These are phyloP conservation scores for Psilopogon haemacephalus DNA, from an alignment of 2,113 vertebrate genomes.

Conservation along the genomic window DNA sequence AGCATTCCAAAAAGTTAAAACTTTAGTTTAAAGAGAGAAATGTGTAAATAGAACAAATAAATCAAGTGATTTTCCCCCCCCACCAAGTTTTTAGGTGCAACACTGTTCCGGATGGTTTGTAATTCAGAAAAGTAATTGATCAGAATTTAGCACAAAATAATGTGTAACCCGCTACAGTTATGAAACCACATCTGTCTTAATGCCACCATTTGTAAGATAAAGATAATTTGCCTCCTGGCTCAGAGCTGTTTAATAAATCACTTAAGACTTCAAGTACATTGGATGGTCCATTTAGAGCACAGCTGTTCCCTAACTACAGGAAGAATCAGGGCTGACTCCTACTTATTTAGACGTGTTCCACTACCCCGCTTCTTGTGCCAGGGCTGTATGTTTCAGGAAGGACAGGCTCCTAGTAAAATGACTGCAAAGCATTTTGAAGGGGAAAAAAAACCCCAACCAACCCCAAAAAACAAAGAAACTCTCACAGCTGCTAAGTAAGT, in stretches of 20 bases:
- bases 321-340: not conserved
- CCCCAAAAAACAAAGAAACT: not conserved
- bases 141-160: not conserved
- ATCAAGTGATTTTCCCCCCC: slow-evolving; percentile 33
- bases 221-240: not conserved
- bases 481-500: not conserved
- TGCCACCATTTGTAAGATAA: not conserved
- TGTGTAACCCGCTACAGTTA: not conserved
- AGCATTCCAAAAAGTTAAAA: not conserved
- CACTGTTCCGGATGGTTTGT: slow-evolving; percentile 24
- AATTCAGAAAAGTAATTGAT: not conserved
- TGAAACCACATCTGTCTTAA: not conserved
- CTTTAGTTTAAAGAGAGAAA: slow-evolving; percentile 31
- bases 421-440: not conserved
- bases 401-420: not conserved
- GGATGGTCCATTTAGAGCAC: not conserved
- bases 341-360: not conserved
- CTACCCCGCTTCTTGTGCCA: not conserved
- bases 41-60: slow-evolving; percentile 54
- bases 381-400: not conserved
- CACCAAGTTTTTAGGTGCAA: not conserved
- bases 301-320: not conserved
- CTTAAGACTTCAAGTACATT: not conserved
- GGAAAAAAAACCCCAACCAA: not conserved
- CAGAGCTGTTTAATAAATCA: not conserved